Conservation (phyloP, 2,888 invertebrate species). For the Hyalella azteca region DNA sequence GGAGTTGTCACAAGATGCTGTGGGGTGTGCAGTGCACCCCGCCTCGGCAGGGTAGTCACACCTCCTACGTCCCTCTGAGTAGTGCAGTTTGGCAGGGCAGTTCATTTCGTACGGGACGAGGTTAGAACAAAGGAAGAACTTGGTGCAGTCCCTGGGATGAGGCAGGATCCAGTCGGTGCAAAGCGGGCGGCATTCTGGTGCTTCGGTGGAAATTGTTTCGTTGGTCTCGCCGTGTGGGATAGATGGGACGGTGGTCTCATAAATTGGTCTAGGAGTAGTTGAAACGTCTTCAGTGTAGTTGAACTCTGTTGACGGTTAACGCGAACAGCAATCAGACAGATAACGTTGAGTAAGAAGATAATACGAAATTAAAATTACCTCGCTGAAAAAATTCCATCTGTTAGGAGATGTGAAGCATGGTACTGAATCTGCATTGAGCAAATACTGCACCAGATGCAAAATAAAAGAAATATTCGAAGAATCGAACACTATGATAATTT, state of each 20-base stretch:
- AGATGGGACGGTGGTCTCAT: not conserved
- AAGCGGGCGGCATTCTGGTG: not conserved
- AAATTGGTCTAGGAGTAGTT: not conserved
- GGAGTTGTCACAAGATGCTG: not conserved
- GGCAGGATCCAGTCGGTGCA: not conserved
- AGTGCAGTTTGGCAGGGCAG: slow-evolving; percentile 1
- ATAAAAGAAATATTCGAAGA: too few relatives aligned
- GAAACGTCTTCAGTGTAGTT: not conserved
- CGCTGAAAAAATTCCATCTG: too few relatives aligned
- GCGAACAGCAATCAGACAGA: too few relatives aligned
- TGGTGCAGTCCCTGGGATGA: not conserved
- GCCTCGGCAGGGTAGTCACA: not conserved
- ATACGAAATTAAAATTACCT: too few relatives aligned
- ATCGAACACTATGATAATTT: too few relatives aligned
- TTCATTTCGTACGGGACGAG: not conserved
- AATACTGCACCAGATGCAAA: too few relatives aligned
- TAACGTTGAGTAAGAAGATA: too few relatives aligned
- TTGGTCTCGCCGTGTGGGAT: not conserved
- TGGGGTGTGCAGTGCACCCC: not conserved
- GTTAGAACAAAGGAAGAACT: slow-evolving; percentile 15
- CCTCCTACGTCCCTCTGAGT: not conserved
- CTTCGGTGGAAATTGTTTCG: not conserved
- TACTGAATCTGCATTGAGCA: too few relatives aligned
- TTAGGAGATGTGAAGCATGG: too few relatives aligned
- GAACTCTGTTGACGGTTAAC: not conserved